Evolutionary conservation across 1,140 invertebrate species (phyloP).

Genomic region (Mizuhopecten yessoensis): DNA sequence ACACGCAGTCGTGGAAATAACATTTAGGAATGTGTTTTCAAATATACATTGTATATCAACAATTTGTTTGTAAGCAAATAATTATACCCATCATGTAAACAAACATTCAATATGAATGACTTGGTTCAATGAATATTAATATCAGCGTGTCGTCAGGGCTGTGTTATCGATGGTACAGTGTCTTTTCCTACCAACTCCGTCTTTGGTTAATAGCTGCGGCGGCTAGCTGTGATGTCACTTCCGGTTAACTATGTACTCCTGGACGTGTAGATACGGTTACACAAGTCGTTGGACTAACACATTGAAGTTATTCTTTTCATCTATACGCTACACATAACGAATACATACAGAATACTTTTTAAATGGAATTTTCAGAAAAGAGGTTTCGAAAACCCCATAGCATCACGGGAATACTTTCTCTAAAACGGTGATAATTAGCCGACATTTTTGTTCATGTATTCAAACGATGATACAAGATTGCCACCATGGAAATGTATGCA

Average conservation of each 20-base stretch:
- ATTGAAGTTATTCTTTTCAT: background rate
- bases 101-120: too few relatives aligned
- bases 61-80: background rate
- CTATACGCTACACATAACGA: too few relatives aligned
- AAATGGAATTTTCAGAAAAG: background rate
- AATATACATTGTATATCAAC: background rate
- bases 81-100: too few relatives aligned
- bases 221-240: background rate
- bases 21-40: background rate
- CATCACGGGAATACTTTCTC: background rate
- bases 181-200: background rate
- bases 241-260: background rate
- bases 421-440: too few relatives aligned
- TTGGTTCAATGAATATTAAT: too few relatives aligned
- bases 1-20: too few relatives aligned
- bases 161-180: background rate
- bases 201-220: background rate
- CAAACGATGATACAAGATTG: too few relatives aligned
- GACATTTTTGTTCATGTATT: too few relatives aligned
- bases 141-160: background rate
- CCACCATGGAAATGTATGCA: too few relatives aligned
- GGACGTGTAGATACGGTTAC: background rate
- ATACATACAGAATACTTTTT: too few relatives aligned
- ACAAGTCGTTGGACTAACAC: background rate
- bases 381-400: background rate